A percentile compares a stretch with the other conserved stretches of the same genome.
These are phyloP conservation scores for Tympanoctomys barrerae DNA, from an alignment of 2,797 vertebrate species.

Conservation along the genomic window DNA sequence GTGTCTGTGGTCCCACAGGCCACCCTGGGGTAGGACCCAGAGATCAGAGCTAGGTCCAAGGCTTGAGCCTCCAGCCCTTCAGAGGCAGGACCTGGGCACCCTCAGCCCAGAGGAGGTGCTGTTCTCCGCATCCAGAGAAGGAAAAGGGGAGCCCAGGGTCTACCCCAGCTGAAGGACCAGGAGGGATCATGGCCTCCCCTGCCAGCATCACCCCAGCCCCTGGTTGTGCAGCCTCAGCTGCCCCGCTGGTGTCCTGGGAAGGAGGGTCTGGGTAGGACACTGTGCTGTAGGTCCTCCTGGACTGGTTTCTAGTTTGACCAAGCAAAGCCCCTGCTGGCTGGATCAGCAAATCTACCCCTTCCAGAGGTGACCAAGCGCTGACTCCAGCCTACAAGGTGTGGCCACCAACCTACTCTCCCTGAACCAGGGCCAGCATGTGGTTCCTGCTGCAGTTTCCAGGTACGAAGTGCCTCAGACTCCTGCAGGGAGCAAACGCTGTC, in stretches of 20 bases:
- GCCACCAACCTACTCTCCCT: too few species aligned
- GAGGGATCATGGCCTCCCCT: neutral
- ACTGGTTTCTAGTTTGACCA: neutral
- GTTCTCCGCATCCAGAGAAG: neutral
- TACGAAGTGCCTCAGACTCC: neutral
- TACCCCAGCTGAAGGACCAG: neutral
- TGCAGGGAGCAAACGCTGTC: too few species aligned
- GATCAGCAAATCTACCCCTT: too few species aligned
- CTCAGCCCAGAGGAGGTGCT: too few species aligned
- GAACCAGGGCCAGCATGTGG: neutral
- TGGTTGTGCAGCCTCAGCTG: neutral
- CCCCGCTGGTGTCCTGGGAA: neutral
- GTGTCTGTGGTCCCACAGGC: neutral
- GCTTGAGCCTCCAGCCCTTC: neutral
- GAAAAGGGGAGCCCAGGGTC: neutral
- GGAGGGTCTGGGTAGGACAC: neutral
- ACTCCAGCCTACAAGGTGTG: too few species aligned
- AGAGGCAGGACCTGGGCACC: too few species aligned
- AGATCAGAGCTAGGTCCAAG: neutral
- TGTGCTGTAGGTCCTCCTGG: too few species aligned
- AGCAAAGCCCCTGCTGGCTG: neutral
- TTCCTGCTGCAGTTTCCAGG: too few species aligned
- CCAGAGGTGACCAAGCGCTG: neutral
- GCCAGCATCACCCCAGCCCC: neutral
- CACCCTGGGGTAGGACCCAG: neutral